Conservation (phyloP, 2,113 vertebrate species). For the Promerops cafer region DNA sequence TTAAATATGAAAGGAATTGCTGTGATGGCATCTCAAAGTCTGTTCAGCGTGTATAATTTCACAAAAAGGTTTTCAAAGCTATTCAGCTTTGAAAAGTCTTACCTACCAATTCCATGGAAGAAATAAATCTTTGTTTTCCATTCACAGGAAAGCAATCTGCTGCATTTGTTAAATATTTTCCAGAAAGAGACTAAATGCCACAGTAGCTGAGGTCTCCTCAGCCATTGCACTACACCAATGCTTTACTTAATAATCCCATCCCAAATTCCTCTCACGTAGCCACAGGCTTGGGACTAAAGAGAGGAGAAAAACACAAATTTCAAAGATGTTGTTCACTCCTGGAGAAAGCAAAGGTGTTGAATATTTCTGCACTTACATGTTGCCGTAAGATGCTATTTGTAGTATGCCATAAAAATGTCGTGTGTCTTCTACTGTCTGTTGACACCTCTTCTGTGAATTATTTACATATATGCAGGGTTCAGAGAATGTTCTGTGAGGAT, state of each 20-base stretch:
- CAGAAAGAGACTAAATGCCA: not conserved
- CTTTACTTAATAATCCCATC: not conserved
- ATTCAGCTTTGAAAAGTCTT: not conserved
- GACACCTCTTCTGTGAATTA: not conserved
- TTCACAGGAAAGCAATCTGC: not conserved
- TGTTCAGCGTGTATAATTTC: not conserved
- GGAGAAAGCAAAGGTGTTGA: not conserved
- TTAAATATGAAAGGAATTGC: not conserved
- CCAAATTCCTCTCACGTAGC: not conserved
- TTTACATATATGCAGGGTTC: not conserved
- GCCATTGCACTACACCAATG: not conserved
- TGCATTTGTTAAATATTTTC: slow-evolving; percentile 1
- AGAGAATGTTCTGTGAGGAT: not conserved
- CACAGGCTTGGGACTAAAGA: not conserved
- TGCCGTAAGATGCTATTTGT: not conserved
- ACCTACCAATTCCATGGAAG: not conserved
- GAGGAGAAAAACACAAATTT: not conserved
- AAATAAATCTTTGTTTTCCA: not conserved
- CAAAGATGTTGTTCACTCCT: not conserved
- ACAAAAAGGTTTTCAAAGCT: not conserved
- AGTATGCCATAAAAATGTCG: not conserved
- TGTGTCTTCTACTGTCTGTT: not conserved
- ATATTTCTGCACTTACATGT: not conserved
- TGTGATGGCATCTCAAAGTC: not conserved
- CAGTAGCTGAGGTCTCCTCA: not conserved